Evolutionary conservation across 2,888 invertebrate species (phyloP).

Genomic region (Antheraea yamamai): DNA sequence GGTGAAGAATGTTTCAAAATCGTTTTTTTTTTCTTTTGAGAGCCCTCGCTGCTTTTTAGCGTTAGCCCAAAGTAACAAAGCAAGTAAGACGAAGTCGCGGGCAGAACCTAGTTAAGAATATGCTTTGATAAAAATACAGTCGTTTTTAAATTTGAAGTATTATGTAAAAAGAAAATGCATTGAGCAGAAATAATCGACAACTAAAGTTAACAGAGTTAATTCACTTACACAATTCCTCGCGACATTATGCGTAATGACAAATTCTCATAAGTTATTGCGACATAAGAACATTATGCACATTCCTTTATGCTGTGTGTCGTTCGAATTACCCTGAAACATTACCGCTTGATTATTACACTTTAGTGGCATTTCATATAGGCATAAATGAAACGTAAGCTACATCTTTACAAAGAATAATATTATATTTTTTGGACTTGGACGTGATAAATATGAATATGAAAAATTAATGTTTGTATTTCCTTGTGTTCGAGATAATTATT

Average conservation of each 20-base stretch:
- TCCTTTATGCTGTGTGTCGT: neutral
- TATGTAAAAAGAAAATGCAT: neutral
- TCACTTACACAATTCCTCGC: neutral
- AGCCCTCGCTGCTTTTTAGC: too few species aligned
- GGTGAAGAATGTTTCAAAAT: too few species aligned
- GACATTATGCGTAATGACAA: neutral
- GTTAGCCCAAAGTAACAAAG: too few species aligned
- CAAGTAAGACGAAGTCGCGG: too few species aligned
- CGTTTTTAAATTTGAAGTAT: neutral
- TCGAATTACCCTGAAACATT: neutral
- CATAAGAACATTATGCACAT: neutral
- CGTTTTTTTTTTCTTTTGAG: too few species aligned
- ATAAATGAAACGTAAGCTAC: neutral
- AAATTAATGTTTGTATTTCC: too few species aligned
- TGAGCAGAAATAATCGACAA: neutral
- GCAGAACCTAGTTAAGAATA: too few species aligned
- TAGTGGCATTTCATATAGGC: neutral
- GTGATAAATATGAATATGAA: too few species aligned
- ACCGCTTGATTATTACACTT: neutral
- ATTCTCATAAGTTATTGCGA: constrained; percentile 8
- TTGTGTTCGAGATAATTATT: too few species aligned
- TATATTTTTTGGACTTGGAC: neutral
- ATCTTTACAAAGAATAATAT: neutral
- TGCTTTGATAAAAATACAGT: neutral
- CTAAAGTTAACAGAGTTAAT: neutral